phyloP scores from a whole-genome alignment of 2,888 invertebrate species.

The Patella caerulea region DNA sequence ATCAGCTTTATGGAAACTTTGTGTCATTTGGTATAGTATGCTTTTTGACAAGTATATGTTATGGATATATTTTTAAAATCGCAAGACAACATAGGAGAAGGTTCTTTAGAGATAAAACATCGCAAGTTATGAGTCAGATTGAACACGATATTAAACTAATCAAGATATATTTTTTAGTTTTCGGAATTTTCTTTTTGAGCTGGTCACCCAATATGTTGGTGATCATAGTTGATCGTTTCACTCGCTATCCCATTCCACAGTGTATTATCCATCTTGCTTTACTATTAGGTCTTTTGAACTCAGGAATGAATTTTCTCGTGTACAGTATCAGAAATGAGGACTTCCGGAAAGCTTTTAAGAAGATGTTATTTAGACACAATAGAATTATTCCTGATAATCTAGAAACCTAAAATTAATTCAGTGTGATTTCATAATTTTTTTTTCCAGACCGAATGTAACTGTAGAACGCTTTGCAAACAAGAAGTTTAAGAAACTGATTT shows the following conservation, averaged over 20 bases:
- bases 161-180: conserved; percentile 32
- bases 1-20: too few relatives aligned
- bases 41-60: not conserved
- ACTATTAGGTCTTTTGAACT: conserved; percentile 27
- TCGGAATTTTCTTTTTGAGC: conserved; percentile 31
- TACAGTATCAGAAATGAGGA: conserved; percentile 27
- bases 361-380: conserved; percentile 16
- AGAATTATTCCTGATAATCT: not conserved
- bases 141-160: conserved; percentile 23
- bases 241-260: conserved; percentile 14
- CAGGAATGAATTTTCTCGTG: conserved; percentile 33
- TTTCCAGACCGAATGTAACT: too few relatives aligned
- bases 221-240: conserved; percentile 24
- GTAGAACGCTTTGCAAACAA: too few relatives aligned
- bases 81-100: not conserved
- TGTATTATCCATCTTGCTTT: conserved; percentile 15
- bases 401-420: too few relatives aligned
- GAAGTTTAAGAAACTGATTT: too few relatives aligned
- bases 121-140: not conserved
- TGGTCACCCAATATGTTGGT: conserved; percentile 31
- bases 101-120: too few relatives aligned
- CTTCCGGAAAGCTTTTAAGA: conserved; percentile 25
- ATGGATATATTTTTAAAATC: not conserved
- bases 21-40: not conserved
- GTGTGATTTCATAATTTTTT: too few relatives aligned